Base-by-base conservation (phyloP, 2,888 invertebrate species). In the Lamellibrachia satsuma region DNA sequence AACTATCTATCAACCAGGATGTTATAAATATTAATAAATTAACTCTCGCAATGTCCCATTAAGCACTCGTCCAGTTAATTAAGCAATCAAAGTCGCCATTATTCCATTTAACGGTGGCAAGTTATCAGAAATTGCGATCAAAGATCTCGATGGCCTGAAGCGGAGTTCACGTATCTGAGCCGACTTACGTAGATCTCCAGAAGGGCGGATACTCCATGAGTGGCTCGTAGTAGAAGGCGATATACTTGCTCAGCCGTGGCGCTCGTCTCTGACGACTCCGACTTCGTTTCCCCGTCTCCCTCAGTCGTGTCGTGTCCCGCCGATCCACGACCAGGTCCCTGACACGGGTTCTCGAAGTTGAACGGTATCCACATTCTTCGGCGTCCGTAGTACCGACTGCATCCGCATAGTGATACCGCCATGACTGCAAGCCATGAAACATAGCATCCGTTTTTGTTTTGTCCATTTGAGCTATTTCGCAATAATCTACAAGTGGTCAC, bases 321-420 rank as follows among this genome's bases (percentile, higher is more conserved):
- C 22, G 75, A 22, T 2, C 75, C 6, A 3, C 75, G 22, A 75
- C 75, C 75, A 75, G 11, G 11, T 6, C 75, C 22, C 75, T 75
- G 75, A n/a, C 75, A 75, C 75, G 75, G 75, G 75, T 75, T 75
- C 75, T 75, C 75, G 75, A 75, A 75, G 75, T 75, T 22, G 75
- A 75, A 75, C 2, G 75, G 75, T 22, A 22, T 22, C 75, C 75
- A 75, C 75, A 75, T 3, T 15, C 22, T 11, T 22, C 75, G 15
- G n/a, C 75, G 75, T 75, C n/a, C 75, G 22, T 22, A 6, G 75
- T 22, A n/a, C 6, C 75, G 75, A 15, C 22, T 75, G 75, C 15
- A 22, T n/a, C 3, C 75, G 75, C 75, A 75, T n/a, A 75, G 22
- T 4, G 75, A 75, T n/a, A 75, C 75, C n/a, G 75, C 4, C 15